Conservation (phyloP, 1,140 invertebrate species). For the Bombus turneri region DNA sequence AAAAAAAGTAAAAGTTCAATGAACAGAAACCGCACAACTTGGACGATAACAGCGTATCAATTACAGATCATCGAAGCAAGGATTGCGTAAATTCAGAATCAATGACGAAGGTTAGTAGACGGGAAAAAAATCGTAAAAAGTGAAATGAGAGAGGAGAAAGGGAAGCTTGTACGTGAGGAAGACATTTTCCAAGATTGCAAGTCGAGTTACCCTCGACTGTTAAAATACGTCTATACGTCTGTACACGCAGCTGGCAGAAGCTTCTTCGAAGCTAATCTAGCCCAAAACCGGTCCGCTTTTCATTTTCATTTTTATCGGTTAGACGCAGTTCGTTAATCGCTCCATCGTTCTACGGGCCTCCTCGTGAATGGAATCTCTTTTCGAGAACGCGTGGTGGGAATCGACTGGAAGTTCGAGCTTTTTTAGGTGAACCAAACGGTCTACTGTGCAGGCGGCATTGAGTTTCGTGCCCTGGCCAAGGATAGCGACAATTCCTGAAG, state of each 20-base stretch:
- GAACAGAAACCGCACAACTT: no score
- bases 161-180: background rate
- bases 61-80: no score
- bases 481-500: background rate
- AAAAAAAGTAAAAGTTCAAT: no score
- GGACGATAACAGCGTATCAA: no score
- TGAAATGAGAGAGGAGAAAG: no score
- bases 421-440: background rate
- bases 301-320: background rate
- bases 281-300: background rate
- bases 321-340: background rate
- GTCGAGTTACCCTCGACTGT: constrained; percentile 28
- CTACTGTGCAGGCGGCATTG: no score
- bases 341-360: background rate
- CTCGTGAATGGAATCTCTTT: background rate
- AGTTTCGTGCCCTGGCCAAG: background rate
- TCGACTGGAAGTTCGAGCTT: background rate
- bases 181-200: background rate
- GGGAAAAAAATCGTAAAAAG: accelerated
- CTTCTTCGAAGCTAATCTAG: constrained; percentile 19
- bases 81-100: no score
- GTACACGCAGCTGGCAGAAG: constrained; percentile 32
- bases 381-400: background rate
- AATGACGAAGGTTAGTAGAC: background rate
- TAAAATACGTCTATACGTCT: constrained; percentile 23